These are phyloP conservation scores for Drosophila lutescens DNA, from an alignment of 2,888 invertebrate species.

Conservation along the genomic window DNA sequence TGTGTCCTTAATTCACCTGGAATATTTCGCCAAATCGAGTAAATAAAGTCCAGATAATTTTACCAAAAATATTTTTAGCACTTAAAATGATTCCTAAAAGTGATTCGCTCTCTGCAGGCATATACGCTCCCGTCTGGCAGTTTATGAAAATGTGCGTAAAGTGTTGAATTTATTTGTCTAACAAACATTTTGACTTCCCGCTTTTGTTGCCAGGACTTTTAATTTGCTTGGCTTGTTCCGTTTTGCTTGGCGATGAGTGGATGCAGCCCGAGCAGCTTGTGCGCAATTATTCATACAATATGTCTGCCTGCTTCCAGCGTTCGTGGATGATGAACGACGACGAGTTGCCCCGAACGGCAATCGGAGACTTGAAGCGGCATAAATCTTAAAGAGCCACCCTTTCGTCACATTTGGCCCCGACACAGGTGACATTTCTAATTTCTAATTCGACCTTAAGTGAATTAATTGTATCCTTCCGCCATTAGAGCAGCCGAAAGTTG, in stretches of 20 bases:
- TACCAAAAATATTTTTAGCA: no score
- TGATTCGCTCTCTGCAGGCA: constrained; percentile 2
- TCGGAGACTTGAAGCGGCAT: not conserved
- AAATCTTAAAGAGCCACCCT: constrained; percentile 18
- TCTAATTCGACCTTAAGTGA: constrained; percentile 51
- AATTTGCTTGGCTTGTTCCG: constrained; percentile 39
- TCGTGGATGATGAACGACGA: constrained; percentile 1
- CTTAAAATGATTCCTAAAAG: not conserved
- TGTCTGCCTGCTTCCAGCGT: constrained; percentile 20
- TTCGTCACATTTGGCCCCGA: constrained; percentile 43
- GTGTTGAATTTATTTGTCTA: constrained; percentile 51
- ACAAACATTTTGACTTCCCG: constrained; percentile 38
- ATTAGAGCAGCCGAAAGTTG: constrained; percentile 50
- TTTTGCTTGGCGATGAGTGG: constrained; percentile 4
- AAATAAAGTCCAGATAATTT: no score
- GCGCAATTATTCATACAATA: constrained; percentile 43
- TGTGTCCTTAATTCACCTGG: no score
- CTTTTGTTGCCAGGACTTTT: constrained; percentile 44
- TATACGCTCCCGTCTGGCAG: constrained; percentile 7
- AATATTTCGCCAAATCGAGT: no score
- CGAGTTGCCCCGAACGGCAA: constrained; percentile 5
- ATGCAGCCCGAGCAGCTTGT: constrained; percentile 41
- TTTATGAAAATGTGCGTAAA: constrained; percentile 44
- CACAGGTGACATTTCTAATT: constrained; percentile 44
- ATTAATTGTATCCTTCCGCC: constrained; percentile 54